These are phyloP conservation scores for Xanthorhoe designata DNA, from an alignment of 2,888 invertebrate genomes.

Conservation along the genomic window DNA sequence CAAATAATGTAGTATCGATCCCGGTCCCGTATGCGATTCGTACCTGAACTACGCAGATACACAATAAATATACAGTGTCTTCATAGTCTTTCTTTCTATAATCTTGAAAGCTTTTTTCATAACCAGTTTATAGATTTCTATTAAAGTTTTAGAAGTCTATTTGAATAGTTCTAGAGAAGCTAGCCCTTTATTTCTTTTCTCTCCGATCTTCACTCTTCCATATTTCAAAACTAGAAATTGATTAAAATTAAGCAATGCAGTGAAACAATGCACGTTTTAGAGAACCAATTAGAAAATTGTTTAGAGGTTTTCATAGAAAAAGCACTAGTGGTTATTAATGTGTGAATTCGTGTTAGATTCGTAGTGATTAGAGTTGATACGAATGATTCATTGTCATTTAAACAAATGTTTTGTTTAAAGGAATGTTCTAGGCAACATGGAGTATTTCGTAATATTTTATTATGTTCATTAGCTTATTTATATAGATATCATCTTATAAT, in stretches of 20 bases:
- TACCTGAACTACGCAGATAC: constrained; percentile 47
- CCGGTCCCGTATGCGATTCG: constrained; percentile 40
- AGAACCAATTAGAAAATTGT: constrained; percentile 65
- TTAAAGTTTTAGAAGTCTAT: constrained; percentile 52
- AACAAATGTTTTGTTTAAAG: constrained; percentile 57
- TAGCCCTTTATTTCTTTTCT: constrained; percentile 65
- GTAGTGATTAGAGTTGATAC: constrained; percentile 60
- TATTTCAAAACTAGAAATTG: constrained; percentile 72
- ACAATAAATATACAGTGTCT: constrained; percentile 57
- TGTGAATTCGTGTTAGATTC: constrained; percentile 69
- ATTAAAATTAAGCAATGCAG: constrained; percentile 57
- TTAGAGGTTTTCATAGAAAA: constrained; percentile 65
- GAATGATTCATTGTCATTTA: constrained; percentile 44
- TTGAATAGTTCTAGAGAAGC: constrained; percentile 65
- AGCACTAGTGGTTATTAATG: constrained; percentile 74
- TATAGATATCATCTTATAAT: constrained; percentile 43
- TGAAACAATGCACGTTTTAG: constrained; percentile 77
- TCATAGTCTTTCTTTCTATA: constrained; percentile 35
- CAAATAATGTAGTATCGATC: constrained; percentile 41
- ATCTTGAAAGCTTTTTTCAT: constrained; percentile 36
- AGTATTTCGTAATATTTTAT: constrained; percentile 62
- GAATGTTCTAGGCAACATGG: constrained; percentile 78
- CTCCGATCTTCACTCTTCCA: constrained; percentile 83
- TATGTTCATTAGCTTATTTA: constrained; percentile 49
- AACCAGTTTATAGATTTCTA: constrained; percentile 37